A percentile compares a stretch with the other conserved stretches of the same genome.
These are phyloP conservation scores for Mizuhopecten yessoensis DNA, from an alignment of 1,140 invertebrate genomes.

Conservation along the genomic window DNA sequence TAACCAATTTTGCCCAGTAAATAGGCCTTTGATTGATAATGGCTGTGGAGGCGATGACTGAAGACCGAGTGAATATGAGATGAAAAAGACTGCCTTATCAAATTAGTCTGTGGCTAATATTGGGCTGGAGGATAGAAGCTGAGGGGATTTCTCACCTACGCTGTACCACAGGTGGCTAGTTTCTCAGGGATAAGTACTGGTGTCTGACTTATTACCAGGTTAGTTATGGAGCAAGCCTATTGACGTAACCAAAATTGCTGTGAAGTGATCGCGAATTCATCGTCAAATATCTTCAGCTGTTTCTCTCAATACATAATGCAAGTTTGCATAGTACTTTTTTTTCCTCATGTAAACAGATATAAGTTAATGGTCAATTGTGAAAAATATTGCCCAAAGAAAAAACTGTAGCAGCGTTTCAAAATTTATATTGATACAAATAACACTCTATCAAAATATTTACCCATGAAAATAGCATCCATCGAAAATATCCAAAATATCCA, in stretches of 20 bases:
- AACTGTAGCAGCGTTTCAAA: too few relatives aligned
- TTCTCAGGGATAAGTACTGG: not conserved
- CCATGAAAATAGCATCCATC: too few relatives aligned
- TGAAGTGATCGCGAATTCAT: not conserved
- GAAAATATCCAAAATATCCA: too few relatives aligned
- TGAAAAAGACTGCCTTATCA: not conserved
- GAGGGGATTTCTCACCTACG: not conserved
- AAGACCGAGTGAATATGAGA: conserved; percentile 5
- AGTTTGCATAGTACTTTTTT: too few relatives aligned
- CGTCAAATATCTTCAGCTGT: too few relatives aligned
- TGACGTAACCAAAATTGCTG: not conserved
- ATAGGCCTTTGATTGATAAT: conserved; percentile 37
- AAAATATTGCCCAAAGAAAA: too few relatives aligned
- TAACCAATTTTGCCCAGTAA: conserved; percentile 23
- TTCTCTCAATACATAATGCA: too few relatives aligned
- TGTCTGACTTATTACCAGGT: not conserved
- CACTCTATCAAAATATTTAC: too few relatives aligned
- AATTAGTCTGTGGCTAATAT: not conserved
- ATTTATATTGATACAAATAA: too few relatives aligned
- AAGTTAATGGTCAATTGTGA: too few relatives aligned
- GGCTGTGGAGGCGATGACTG: not conserved
- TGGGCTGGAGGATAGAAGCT: not conserved
- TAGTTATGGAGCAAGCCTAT: not conserved
- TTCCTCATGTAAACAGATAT: too few relatives aligned
- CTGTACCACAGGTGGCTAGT: not conserved